A percentile compares a stretch with the other conserved stretches of the same genome.
Conservation (phyloP, 1,140 invertebrate genomes). For the Lamellibrachia luymesi region DNA sequence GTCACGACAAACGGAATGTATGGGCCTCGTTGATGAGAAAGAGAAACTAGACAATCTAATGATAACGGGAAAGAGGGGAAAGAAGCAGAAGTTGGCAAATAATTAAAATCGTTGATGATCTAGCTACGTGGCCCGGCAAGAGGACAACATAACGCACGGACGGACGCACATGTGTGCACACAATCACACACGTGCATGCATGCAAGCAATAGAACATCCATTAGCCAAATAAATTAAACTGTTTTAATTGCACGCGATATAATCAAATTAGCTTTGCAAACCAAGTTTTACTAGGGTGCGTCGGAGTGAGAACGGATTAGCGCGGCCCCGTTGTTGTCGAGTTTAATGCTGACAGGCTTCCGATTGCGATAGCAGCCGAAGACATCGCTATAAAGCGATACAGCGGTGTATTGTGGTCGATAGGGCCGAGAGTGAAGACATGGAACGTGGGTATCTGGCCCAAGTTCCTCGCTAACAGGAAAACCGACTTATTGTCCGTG, state of each 20-base stretch:
- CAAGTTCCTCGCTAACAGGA: background rate
- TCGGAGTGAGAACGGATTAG: background rate
- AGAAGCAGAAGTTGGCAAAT: too few relatives aligned
- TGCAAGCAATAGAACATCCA: background rate
- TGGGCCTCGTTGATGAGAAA: too few relatives aligned
- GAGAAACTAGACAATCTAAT: too few relatives aligned
- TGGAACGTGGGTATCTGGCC: background rate
- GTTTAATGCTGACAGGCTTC: background rate
- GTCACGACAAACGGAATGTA: too few relatives aligned
- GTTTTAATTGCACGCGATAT: background rate
- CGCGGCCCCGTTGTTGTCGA: background rate
- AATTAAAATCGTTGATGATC: too few relatives aligned
- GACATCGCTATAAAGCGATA: background rate
- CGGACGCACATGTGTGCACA: background rate
- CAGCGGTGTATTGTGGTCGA: background rate
- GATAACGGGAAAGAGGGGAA: too few relatives aligned
- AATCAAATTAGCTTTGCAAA: background rate
- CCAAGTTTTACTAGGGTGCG: background rate
- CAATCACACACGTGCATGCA: too few relatives aligned
- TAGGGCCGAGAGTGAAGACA: background rate
- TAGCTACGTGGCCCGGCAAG: too few relatives aligned
- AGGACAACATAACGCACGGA: background rate
- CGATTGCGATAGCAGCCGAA: background rate
- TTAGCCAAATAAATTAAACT: background rate
- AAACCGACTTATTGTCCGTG: slow-evolving; percentile 1